Percentiles rank a stretch among this genome's conserved stretches.
phyloP scores from a whole-genome alignment of 1,140 invertebrate species.

The Aphaenogaster floridana region DNA sequence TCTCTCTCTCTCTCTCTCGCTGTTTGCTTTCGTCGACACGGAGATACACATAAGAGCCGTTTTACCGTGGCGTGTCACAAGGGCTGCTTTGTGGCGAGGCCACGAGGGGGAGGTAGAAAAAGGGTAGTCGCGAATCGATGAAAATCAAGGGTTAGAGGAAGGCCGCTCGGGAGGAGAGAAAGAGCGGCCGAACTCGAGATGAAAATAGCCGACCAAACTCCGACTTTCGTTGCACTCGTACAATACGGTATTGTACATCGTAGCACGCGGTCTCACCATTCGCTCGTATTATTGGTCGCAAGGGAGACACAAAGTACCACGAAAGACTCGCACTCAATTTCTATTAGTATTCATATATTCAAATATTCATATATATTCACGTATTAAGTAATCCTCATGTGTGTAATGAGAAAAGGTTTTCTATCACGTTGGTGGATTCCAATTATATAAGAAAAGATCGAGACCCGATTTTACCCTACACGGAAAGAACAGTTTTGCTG shows the following conservation, averaged over 20 bases:
- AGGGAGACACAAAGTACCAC: neutral
- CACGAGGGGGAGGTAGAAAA: neutral
- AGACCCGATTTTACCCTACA: neutral
- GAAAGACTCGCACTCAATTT: constrained; percentile 2
- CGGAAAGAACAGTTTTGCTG: no score
- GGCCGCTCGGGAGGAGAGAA: constrained; percentile 41
- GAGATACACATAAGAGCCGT: constrained; percentile 47
- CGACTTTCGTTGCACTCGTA: constrained; percentile 46
- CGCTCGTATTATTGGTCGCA: constrained; percentile 10
- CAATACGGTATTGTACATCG: constrained; percentile 42
- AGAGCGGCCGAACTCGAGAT: constrained; percentile 66
- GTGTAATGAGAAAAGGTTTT: neutral
- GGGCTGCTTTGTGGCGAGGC: constrained; percentile 45
- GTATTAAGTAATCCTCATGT: neutral
- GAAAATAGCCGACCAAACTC: constrained; percentile 68
- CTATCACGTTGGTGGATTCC: neutral
- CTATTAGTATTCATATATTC: constrained; percentile 5
- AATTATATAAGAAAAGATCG: neutral
- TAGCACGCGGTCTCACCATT: neutral
- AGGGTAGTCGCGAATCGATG: constrained; percentile 41
- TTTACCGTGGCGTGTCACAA: constrained; percentile 49
- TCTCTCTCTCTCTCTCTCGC: neutral
- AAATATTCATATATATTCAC: neutral
- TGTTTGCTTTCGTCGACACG: constrained; percentile 29
- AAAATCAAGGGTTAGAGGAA: constrained; percentile 49